Conservation (phyloP, 2,797 vertebrate species). For the Anguilla pacifica region DNA sequence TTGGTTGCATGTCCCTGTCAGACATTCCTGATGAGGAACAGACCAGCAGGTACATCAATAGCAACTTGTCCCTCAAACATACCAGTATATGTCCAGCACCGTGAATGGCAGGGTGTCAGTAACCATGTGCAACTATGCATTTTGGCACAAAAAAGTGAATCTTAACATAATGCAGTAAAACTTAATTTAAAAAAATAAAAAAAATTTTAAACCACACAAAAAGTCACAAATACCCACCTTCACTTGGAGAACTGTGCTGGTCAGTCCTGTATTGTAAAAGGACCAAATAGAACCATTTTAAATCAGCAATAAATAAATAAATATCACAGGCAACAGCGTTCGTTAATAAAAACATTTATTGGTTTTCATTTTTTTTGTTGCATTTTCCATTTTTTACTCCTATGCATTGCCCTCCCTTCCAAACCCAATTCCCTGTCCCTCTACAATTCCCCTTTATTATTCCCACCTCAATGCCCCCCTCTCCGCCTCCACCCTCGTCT, state of each 20-base stretch:
- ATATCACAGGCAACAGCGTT: constrained; percentile 47
- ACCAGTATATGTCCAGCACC: not conserved
- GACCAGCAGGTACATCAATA: not conserved
- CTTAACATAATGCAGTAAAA: not conserved
- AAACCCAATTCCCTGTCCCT: constrained; percentile 46
- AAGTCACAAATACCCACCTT: not conserved
- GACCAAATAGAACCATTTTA: not conserved
- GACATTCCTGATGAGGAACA: no score
- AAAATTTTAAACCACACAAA: not conserved
- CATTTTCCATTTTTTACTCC: constrained; percentile 62
- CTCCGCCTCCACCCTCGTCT: constrained; percentile 46
- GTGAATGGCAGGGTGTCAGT: not conserved
- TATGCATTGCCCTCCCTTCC: constrained; percentile 54
- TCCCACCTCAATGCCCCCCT: constrained; percentile 46
- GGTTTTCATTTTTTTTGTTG: constrained; percentile 67
- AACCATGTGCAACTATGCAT: not conserved
- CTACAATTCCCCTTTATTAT: constrained; percentile 39
- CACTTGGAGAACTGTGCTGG: not conserved
- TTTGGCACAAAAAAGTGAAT: not conserved
- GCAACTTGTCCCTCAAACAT: not conserved
- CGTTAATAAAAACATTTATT: constrained; percentile 93
- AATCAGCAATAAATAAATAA: constrained; percentile 16
- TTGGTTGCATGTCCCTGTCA: constrained; percentile 19
- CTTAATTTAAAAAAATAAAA: not conserved
- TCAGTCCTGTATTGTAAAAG: not conserved